Evolutionary conservation across 1,140 invertebrate species (phyloP).

Genomic region (Drosophila gunungcola): DNA sequence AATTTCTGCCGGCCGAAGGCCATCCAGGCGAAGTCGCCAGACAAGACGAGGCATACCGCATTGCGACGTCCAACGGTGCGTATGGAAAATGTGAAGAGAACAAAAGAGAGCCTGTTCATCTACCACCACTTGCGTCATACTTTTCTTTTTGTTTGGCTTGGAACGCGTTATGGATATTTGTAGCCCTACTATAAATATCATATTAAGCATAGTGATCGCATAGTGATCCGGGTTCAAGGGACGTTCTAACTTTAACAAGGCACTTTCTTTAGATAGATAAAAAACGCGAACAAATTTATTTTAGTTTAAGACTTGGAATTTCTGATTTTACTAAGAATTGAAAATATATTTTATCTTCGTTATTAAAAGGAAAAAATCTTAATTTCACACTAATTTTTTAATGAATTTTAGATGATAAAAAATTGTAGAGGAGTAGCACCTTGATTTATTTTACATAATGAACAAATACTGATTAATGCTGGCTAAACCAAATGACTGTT

Average conservation of each 20-base stretch:
- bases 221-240: conserved; percentile 39
- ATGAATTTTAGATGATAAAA: not conserved
- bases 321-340: no score
- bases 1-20: conserved; percentile 39
- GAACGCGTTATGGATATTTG: conserved; percentile 18
- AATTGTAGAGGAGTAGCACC: not conserved
- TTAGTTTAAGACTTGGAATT: not conserved
- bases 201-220: conserved; percentile 6
- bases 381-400: not conserved
- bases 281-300: not conserved
- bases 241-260: conserved; percentile 6
- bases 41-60: conserved; percentile 27
- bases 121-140: conserved; percentile 31
- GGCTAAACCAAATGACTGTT: not conserved
- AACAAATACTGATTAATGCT: conserved; percentile 45
- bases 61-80: conserved; percentile 28
- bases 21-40: conserved; percentile 33
- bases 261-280: not conserved
- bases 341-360: not conserved
- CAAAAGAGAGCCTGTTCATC: conserved; percentile 4
- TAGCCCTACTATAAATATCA: conserved; percentile 18
- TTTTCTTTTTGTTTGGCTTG: conserved; percentile 43
- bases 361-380: not conserved
- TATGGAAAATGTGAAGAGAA: conserved; percentile 18
- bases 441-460: conserved; percentile 26